A percentile compares a stretch with the other conserved stretches of the same genome.
phyloP scores from a whole-genome alignment of 2,888 invertebrate species.

The Euphydryas editha region DNA sequence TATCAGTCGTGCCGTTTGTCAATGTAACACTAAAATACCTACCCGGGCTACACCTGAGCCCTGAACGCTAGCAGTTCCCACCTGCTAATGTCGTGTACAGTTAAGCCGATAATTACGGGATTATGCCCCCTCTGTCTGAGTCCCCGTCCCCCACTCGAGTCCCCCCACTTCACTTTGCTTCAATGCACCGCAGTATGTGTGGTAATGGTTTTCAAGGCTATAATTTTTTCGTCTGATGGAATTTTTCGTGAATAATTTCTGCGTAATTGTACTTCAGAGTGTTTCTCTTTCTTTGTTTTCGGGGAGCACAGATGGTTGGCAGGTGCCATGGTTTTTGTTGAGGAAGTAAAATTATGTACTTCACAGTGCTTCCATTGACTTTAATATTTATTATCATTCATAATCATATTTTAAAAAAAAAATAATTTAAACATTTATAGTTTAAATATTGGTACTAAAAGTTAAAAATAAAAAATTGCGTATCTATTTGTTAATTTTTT shows the following conservation, averaged over 20 bases:
- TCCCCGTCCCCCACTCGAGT: constrained; percentile 52
- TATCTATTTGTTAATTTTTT: no score
- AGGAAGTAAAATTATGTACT: constrained; percentile 37
- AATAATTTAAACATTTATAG: neutral
- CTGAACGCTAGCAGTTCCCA: constrained; percentile 62
- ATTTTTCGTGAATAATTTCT: constrained; percentile 66
- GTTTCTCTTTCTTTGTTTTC: constrained; percentile 47
- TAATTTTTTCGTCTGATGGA: constrained; percentile 74
- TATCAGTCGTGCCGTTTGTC: constrained; percentile 59
- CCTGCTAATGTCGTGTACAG: constrained; percentile 79
- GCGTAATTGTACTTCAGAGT: constrained; percentile 54
- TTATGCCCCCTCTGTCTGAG: constrained; percentile 63
- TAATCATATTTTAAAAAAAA: neutral
- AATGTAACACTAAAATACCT: constrained; percentile 59
- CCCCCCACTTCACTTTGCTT: constrained; percentile 68
- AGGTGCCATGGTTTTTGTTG: constrained; percentile 41
- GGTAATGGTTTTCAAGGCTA: constrained; percentile 77
- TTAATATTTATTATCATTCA: constrained; percentile 25
- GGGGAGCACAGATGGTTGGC: constrained; percentile 41
- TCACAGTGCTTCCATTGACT: constrained; percentile 36
- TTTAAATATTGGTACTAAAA: neutral
- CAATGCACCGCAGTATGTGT: constrained; percentile 75
- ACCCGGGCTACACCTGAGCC: constrained; percentile 45
- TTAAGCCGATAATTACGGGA: constrained; percentile 83
- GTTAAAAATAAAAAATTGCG: no score